Evolutionary conservation across 1,140 invertebrate species (phyloP).

Genomic region (Drosophila ficusphila): DNA sequence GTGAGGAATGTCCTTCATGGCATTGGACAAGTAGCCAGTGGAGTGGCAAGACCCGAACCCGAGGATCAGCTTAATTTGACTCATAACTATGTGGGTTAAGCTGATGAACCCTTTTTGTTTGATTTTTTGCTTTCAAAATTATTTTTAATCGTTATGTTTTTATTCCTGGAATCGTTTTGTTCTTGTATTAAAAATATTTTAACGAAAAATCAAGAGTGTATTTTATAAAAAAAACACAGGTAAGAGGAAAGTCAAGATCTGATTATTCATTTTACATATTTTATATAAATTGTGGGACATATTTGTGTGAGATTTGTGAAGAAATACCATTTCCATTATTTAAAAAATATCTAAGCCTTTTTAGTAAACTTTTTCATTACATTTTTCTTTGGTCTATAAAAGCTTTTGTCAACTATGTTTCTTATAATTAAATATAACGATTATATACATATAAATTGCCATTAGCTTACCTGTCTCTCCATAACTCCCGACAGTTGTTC

Average conservation of each 20-base stretch:
- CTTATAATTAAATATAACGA: background rate
- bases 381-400: too few relatives aligned
- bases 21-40: background rate
- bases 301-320: too few relatives aligned
- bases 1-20: constrained; percentile 58
- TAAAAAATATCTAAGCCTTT: too few relatives aligned
- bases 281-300: too few relatives aligned
- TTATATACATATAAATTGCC: background rate
- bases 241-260: too few relatives aligned
- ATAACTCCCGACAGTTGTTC: constrained; percentile 74
- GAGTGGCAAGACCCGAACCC: constrained; percentile 6
- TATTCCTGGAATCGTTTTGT: background rate
- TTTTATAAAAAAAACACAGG: too few relatives aligned
- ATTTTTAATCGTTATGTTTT: background rate
- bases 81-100: constrained; percentile 69
- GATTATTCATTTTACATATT: too few relatives aligned
- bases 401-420: too few relatives aligned
- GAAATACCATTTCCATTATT: too few relatives aligned
- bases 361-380: too few relatives aligned
- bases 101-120: background rate
- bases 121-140: background rate
- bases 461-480: constrained; percentile 75
- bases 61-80: constrained; percentile 77
- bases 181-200: background rate
- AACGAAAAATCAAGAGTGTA: too few relatives aligned